These are phyloP conservation scores for Drosophila lutescens DNA, from an alignment of 2,888 invertebrate genomes.

Conservation along the genomic window DNA sequence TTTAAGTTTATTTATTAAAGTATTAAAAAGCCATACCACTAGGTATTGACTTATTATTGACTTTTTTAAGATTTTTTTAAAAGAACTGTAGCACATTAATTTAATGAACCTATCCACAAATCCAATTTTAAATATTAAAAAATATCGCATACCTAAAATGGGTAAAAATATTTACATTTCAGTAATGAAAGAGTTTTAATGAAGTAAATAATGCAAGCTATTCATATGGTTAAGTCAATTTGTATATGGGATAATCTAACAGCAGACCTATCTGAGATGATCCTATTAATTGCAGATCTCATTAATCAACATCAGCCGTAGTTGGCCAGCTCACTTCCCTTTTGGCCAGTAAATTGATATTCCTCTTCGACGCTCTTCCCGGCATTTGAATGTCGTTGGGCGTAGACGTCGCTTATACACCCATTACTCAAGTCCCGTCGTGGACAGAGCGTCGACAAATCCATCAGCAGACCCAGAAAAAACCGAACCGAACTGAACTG, in stretches of 20 bases:
- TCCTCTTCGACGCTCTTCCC: background rate
- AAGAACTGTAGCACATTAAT: too few species aligned
- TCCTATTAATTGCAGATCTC: slow-evolving; percentile 38
- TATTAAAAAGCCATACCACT: too few species aligned
- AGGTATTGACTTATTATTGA: too few species aligned
- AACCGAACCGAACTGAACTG: slow-evolving; percentile 1
- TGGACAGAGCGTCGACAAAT: slow-evolving; percentile 56
- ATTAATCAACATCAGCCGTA: slow-evolving; percentile 35
- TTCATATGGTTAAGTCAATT: background rate
- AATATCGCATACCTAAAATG: too few species aligned
- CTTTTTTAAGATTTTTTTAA: too few species aligned
- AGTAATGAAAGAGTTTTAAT: background rate
- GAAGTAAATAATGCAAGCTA: background rate
- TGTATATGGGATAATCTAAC: background rate
- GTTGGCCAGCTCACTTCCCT: slow-evolving; percentile 26
- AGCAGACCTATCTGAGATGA: slow-evolving; percentile 10
- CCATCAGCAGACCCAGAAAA: slow-evolving; percentile 50
- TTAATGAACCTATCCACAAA: too few species aligned
- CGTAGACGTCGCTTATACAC: slow-evolving; percentile 65
- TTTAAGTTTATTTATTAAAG: too few species aligned
- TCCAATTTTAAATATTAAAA: too few species aligned
- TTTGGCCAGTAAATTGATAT: slow-evolving; percentile 13
- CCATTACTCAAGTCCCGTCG: slow-evolving; percentile 68
- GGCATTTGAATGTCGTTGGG: slow-evolving; percentile 43
- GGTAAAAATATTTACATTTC: too few species aligned